phyloP scores from a whole-genome alignment of 2,888 invertebrate genomes.

The Lapara coniferarum region DNA sequence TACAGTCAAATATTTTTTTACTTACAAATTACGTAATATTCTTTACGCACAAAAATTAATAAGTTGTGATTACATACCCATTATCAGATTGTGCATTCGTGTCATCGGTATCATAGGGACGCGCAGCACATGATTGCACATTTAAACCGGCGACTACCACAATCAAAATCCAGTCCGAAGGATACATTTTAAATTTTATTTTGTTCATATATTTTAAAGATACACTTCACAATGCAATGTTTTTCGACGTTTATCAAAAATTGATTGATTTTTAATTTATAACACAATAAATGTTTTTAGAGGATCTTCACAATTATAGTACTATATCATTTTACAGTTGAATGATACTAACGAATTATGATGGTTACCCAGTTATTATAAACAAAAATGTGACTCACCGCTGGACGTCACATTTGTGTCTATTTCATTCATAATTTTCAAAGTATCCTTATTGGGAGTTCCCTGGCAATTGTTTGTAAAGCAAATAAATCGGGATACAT shows the following conservation, averaged over 20 bases:
- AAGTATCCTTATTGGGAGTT: constrained; percentile 40
- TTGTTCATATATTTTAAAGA: background rate
- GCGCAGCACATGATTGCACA: background rate
- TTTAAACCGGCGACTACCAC: constrained; percentile 1
- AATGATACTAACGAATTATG: constrained; percentile 39
- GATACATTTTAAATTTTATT: background rate
- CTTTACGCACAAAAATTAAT: background rate
- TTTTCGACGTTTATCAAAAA: constrained; percentile 8
- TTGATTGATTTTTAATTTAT: constrained; percentile 19
- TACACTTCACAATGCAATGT: background rate
- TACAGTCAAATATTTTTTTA: background rate
- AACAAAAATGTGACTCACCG: constrained; percentile 28
- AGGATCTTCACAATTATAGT: constrained; percentile 44
- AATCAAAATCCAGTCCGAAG: background rate
- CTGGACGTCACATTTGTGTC: constrained; percentile 21
- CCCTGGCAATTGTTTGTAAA: constrained; percentile 29
- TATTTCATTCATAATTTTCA: constrained; percentile 27
- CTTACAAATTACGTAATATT: background rate
- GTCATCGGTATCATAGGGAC: background rate
- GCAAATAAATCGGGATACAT: constrained; percentile 15
- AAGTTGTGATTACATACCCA: background rate
- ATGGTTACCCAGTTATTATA: constrained; percentile 40
- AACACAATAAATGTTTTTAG: constrained; percentile 8
- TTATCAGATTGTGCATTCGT: background rate
- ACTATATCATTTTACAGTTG: constrained; percentile 52